Evolutionary conservation across 2,888 invertebrate species (phyloP).

Genomic region (Drosophila birchii): DNA sequence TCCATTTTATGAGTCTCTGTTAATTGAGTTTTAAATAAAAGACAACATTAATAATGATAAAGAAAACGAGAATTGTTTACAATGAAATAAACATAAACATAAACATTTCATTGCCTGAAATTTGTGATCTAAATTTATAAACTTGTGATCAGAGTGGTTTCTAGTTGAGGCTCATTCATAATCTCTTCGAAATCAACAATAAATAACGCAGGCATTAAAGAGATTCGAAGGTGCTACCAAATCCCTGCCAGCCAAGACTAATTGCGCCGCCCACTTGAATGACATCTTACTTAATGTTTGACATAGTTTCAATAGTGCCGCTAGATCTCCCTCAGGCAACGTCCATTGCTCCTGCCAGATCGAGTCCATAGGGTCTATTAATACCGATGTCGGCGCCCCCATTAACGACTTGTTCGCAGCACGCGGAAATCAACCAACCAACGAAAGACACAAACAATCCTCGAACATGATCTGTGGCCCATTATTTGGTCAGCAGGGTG

Average conservation of each 20-base stretch:
- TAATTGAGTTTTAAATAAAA: not conserved
- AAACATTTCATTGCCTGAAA: slow-evolving; percentile 14
- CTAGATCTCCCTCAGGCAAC: slow-evolving; percentile 13
- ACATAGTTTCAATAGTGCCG: slow-evolving; percentile 58
- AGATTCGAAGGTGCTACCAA: slow-evolving; percentile 2
- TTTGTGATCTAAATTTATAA: not conserved
- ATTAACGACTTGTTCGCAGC: slow-evolving; percentile 60
- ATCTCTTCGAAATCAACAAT: slow-evolving; percentile 21
- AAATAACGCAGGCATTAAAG: slow-evolving; percentile 30
- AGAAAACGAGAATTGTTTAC: slow-evolving; percentile 10
- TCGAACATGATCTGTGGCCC: slow-evolving; percentile 25
- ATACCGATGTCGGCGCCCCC: slow-evolving; percentile 57
- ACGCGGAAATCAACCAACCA: slow-evolving; percentile 65
- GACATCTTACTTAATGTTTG: slow-evolving; percentile 76
- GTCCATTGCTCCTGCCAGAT: slow-evolving; percentile 62
- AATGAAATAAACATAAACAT: slow-evolving; percentile 17
- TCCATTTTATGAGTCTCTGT: not conserved
- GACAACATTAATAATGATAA: not conserved
- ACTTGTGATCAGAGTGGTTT: slow-evolving; percentile 6
- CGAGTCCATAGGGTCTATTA: slow-evolving; percentile 49
- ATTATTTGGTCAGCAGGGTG: slow-evolving; percentile 23
- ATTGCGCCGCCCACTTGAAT: slow-evolving; percentile 68
- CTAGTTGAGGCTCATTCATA: not conserved
- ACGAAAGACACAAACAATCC: slow-evolving; percentile 24
- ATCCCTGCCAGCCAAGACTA: slow-evolving; percentile 58